Conservation (phyloP, 2,888 invertebrate genomes). For the Anarsia innoxiella region DNA sequence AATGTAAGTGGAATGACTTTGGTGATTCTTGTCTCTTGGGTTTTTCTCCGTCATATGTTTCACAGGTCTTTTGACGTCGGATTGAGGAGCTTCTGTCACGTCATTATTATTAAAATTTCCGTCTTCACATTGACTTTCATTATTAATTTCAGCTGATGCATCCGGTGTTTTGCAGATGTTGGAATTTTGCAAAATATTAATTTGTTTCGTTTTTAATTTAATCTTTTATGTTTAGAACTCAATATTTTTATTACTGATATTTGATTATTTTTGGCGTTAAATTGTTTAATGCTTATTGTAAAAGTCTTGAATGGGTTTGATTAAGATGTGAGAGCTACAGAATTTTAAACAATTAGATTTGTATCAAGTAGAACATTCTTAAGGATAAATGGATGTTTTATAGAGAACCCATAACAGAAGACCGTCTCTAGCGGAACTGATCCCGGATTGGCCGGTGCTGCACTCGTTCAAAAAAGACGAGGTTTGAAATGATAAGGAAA, state of each 20-base stretch:
- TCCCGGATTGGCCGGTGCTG: constrained; percentile 96
- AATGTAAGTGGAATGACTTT: constrained; percentile 72
- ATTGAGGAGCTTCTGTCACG: constrained; percentile 69
- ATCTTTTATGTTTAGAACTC: neutral
- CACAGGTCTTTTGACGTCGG: constrained; percentile 66
- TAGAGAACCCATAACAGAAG: constrained; percentile 79
- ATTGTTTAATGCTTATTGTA: too few species aligned
- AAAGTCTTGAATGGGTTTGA: too few species aligned
- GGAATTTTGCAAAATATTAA: constrained; percentile 43
- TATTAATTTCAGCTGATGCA: constrained; percentile 66
- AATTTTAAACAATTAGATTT: too few species aligned
- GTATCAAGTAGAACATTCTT: too few species aligned
- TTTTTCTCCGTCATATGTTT: constrained; percentile 51
- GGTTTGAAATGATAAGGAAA: constrained; percentile 79
- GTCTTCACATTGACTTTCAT: constrained; percentile 47
- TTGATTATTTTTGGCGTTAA: too few species aligned
- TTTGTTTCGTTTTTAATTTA: neutral
- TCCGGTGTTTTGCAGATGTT: constrained; percentile 66
- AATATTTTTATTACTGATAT: neutral
- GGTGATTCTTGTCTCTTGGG: constrained; percentile 49
- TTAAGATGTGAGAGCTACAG: too few species aligned
- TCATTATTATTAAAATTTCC: constrained; percentile 47
- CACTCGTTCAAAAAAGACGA: constrained; percentile 88
- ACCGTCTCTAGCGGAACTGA: constrained; percentile 94
- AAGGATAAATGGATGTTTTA: constrained; percentile 65